phyloP scores from a whole-genome alignment of 2,888 invertebrate genomes.

The Chloroclystis v-ata region DNA sequence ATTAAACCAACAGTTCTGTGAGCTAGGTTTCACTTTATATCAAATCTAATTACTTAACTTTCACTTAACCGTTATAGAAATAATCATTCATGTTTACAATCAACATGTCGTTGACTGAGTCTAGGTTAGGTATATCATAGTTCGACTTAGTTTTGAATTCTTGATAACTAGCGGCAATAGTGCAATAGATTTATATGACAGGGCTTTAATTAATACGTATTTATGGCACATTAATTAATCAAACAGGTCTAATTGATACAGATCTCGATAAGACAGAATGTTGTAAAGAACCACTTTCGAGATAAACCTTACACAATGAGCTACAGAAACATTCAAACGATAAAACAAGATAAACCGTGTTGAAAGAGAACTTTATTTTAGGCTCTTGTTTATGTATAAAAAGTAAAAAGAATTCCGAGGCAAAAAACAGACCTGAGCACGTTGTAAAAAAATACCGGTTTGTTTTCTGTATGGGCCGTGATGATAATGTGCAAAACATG shows the following conservation, averaged over 20 bases:
- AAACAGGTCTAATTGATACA: conserved; percentile 6
- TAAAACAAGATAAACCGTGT: conserved; percentile 7
- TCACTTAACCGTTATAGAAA: conserved; percentile 4
- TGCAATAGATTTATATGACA: conserved; percentile 1
- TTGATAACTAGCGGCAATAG: neutral
- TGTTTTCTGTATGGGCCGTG: neutral
- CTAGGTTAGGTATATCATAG: conserved; percentile 10
- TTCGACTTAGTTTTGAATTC: conserved; percentile 4
- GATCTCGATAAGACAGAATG: neutral
- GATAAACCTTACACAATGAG: conserved; percentile 1
- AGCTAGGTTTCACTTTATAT: conserved; percentile 4
- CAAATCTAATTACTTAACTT: conserved; percentile 7
- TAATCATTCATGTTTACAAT: conserved; percentile 16
- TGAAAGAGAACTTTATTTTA: conserved; percentile 9
- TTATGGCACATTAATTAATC: conserved; percentile 7
- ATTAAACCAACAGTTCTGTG: neutral
- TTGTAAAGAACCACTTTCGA: neutral
- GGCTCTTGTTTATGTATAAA: conserved; percentile 8
- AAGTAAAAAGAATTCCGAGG: conserved; percentile 14
- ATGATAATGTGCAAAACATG: conserved; percentile 4
- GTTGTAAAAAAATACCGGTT: conserved; percentile 9
- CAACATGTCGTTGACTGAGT: conserved; percentile 24
- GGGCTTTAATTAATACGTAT: conserved; percentile 7
- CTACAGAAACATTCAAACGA: conserved; percentile 3
- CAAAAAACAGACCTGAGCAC: conserved; percentile 8